Percentiles rank a stretch among this genome's conserved stretches.
Conservation (phyloP, 1,140 invertebrate species). For the Paralvinella palmiformis region DNA sequence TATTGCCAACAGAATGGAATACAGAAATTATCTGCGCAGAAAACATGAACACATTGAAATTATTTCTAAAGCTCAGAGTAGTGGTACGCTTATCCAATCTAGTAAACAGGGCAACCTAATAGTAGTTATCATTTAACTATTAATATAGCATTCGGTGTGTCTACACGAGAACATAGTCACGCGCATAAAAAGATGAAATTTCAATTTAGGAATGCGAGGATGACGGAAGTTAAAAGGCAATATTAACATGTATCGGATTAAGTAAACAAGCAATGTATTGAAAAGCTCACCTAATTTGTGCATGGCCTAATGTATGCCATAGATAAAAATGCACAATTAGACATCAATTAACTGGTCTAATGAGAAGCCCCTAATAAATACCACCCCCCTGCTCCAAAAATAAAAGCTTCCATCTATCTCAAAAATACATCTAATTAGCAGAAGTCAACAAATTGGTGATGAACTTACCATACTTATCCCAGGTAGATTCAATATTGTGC, state of each 20-base stretch:
- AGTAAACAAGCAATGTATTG: too few species aligned
- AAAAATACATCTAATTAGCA: not conserved
- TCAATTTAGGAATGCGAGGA: too few species aligned
- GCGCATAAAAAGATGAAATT: too few species aligned
- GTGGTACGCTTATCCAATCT: too few species aligned
- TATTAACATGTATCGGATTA: too few species aligned
- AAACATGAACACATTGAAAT: not conserved
- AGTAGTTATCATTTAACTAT: too few species aligned
- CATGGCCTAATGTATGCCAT: not conserved
- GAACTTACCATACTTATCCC: constrained; percentile 56
- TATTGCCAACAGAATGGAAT: not conserved
- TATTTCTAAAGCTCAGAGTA: not conserved
- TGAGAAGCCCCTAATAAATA: not conserved
- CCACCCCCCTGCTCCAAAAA: not conserved
- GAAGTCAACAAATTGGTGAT: not conserved
- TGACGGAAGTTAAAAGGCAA: too few species aligned
- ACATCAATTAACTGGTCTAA: not conserved
- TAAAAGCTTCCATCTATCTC: not conserved
- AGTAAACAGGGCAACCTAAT: too few species aligned
- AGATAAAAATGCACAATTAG: not conserved
- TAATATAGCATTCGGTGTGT: too few species aligned
- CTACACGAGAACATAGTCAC: too few species aligned
- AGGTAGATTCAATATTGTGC: constrained; percentile 58
- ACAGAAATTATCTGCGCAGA: not conserved
- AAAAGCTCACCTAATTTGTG: not conserved